Percentiles rank a stretch among this genome's conserved stretches.
Conservation (phyloP, 2,113 vertebrate species). For the Triplophysa siluroides region DNA sequence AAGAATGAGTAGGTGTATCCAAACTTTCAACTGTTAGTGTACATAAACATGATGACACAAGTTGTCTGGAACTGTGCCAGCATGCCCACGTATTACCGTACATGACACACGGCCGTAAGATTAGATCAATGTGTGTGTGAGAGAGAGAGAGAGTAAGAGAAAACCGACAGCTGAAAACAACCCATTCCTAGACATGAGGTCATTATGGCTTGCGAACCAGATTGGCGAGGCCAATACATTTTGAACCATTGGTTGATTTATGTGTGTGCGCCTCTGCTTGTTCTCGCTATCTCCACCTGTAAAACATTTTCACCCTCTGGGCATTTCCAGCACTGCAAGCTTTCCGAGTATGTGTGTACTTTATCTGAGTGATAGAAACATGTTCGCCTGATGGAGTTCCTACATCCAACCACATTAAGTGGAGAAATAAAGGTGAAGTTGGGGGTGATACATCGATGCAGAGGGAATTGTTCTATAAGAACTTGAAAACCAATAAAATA, state of each 20-base stretch:
- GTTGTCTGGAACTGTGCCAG: constrained; percentile 8
- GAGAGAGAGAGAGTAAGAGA: background rate
- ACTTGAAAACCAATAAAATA: too few relatives aligned
- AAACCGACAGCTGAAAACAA: constrained; percentile 31
- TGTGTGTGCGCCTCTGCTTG: background rate
- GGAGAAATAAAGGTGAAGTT: too few relatives aligned
- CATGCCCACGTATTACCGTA: constrained; percentile 38
- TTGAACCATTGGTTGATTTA: background rate
- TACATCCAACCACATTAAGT: too few relatives aligned
- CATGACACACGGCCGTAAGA: constrained; percentile 31
- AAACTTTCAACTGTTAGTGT: background rate
- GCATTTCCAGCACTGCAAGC: background rate
- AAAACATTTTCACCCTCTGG: background rate
- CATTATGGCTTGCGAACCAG: constrained; percentile 25
- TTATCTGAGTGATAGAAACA: too few relatives aligned
- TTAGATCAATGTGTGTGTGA: constrained; percentile 20
- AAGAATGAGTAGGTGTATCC: background rate
- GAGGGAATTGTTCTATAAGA: too few relatives aligned
- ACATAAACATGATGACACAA: constrained; percentile 17
- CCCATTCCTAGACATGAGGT: constrained; percentile 50
- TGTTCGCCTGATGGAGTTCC: too few relatives aligned
- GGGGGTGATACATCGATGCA: too few relatives aligned
- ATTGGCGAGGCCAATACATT: constrained; percentile 9
- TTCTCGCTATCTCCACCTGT: background rate
- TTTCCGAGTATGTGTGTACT: background rate